Evolutionary conservation across 2,888 invertebrate species (phyloP).

Genomic region (Standfussiana lucernea): DNA sequence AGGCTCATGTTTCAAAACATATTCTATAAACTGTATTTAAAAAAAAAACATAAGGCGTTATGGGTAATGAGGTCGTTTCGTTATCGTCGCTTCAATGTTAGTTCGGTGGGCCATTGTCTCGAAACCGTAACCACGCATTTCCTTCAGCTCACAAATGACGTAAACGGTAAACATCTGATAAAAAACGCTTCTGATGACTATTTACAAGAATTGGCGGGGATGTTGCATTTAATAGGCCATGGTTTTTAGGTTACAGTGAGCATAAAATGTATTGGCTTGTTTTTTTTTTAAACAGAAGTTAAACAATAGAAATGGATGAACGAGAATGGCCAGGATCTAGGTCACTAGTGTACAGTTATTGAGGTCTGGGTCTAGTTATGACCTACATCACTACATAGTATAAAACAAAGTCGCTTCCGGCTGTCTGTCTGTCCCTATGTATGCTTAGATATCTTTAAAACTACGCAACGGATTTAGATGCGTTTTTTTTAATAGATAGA

Average conservation of each 20-base stretch:
- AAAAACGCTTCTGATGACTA: constrained; percentile 3
- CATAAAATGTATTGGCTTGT: background rate
- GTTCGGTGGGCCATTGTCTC: constrained; percentile 50
- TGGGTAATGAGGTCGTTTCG: background rate
- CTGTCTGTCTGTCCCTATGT: too few relatives aligned
- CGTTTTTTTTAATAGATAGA: too few relatives aligned
- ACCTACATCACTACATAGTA: too few relatives aligned
- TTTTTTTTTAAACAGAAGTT: too few relatives aligned
- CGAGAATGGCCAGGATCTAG: constrained; percentile 9
- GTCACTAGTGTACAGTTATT: constrained; percentile 17
- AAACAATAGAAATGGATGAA: constrained; percentile 15
- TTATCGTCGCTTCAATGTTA: constrained; percentile 43
- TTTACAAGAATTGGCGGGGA: constrained; percentile 10
- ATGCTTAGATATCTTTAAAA: too few relatives aligned
- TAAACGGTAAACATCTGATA: constrained; percentile 49
- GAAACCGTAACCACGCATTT: constrained; percentile 48
- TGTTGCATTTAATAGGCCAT: constrained; percentile 30
- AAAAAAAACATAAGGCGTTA: constrained; percentile 1
- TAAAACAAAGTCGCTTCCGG: too few relatives aligned
- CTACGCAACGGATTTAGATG: too few relatives aligned
- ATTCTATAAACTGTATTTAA: background rate
- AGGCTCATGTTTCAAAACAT: background rate
- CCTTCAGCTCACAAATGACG: constrained; percentile 34
- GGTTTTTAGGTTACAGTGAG: background rate
- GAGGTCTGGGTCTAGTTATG: constrained; percentile 8